Base-by-base conservation (phyloP, 2,888 invertebrate species). In the Eupsilia transversa region DNA sequence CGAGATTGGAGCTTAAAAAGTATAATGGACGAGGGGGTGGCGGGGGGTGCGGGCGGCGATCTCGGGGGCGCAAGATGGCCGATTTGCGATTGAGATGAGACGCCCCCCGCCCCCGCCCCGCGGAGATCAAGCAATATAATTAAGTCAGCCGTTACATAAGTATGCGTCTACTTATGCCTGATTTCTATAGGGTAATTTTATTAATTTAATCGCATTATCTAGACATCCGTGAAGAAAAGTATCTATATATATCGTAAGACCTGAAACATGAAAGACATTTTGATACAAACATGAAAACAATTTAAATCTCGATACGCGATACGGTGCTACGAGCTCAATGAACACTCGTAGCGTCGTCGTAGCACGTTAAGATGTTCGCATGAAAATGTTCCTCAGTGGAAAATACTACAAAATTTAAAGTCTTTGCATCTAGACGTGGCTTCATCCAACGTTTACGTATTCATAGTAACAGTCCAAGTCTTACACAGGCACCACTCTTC, bases 1-100 rank as follows among this genome's bases (percentile, higher is more conserved):
- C 96, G 97, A 97, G 97, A 97, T 97, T 97, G 97, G 97, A 95
- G 97, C 97, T 97, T 97, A 97, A 97, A 97, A 97, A 97, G 97
- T 97, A 97, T 97, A 97, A 97, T 97, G 97, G 97, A 96, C 96
- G 94, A 92, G 93, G 94, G 94, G 93, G 92, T 91, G 86, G 91
- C 90, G 89, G 92, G 92, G 92, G 92, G 91, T 93, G 94, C 94
- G 96, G 95, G 96, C 93, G 95, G 95, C 93, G 93, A 95, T 95
- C 94, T 90, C 88, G 93, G 93, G 94, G 94, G 94, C 92, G 91
- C 96, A 96, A 96, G 96, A 96, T 96, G 96, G 96, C 96, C 96
- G 96, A 96, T 96, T 95, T 95, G 95, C 95, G 96, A 96, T 96
- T 95, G 96, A 96, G 96, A 96, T 96, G 96, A 96, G 96, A 93